A percentile compares a stretch with the other conserved stretches of the same genome.
Evolutionary conservation across 2,888 invertebrate genomes (phyloP).

Genomic region (Hymenopus coronatus): DNA sequence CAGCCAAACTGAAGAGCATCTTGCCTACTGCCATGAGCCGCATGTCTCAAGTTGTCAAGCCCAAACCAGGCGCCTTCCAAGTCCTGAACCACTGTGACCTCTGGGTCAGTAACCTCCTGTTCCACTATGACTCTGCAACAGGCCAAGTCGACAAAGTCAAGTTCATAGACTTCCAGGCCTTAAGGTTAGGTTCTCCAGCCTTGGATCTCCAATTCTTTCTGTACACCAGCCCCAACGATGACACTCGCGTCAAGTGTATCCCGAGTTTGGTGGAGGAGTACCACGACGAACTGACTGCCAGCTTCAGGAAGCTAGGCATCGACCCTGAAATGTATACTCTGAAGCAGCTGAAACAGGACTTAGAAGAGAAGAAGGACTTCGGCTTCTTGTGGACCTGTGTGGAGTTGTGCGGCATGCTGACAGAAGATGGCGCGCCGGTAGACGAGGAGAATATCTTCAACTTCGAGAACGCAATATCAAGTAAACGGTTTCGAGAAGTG

Average conservation of each 20-base stretch:
- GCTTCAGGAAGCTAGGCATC: background rate
- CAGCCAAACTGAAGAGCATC: background rate
- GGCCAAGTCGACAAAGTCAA: constrained; percentile 23
- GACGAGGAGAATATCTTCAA: background rate
- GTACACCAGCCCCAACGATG: constrained; percentile 9
- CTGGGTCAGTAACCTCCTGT: constrained; percentile 35
- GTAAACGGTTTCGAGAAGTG: constrained; percentile 5
- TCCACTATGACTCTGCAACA: constrained; percentile 11
- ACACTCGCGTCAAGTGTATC: constrained; percentile 4
- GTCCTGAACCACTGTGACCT: constrained; percentile 34
- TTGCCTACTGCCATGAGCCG: background rate
- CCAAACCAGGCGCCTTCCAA: constrained; percentile 3
- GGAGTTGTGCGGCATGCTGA: constrained; percentile 36
- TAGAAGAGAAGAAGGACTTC: constrained; percentile 35
- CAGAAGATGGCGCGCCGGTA: constrained; percentile 30
- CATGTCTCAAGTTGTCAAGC: background rate
- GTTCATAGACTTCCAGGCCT: constrained; percentile 34
- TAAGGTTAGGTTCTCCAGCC: constrained; percentile 26
- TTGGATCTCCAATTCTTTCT: constrained; percentile 33
- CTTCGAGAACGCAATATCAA: constrained; percentile 4
- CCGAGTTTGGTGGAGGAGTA: constrained; percentile 27
- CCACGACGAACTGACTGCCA: constrained; percentile 9
- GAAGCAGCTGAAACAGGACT: constrained; percentile 36
- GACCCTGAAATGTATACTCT: constrained; percentile 21
- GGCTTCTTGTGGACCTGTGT: constrained; percentile 36